Base-by-base conservation (phyloP, 2,113 vertebrate species). In the Bothrops jararaca region DNA sequence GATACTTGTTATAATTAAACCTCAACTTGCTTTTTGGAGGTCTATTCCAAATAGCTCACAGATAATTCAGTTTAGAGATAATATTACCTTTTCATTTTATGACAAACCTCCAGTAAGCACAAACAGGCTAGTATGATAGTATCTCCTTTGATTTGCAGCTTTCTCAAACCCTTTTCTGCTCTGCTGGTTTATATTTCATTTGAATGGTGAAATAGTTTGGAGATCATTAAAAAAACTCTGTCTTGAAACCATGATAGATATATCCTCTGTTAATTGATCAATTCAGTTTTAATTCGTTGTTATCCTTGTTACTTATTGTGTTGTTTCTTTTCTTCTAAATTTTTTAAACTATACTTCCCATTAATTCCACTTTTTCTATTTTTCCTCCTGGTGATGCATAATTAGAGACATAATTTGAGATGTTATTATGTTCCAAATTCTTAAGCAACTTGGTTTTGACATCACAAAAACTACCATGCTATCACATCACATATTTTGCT, bases 181-280 rank as follows among this genome's bases (percentile, higher is more conserved):
- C 93, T 96, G 93, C 95, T 93, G 94, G 94, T 89, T 95, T 94
- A 96, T 95, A 93, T 97, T 97, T 97, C 94, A 96, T 96, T 97
- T 97, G 97, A 97, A 97, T 94, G 96, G 95, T 95, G 96, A 96
- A 97, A 94, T 96, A 97, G 95, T 96, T 96, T 97, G 94, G 94
- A 97, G 96, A 96, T 96, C 94, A 97, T 97, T 97, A 96, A 97
- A 97, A 95, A 96, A 96, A 95, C 94, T 92, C 92, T 97, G 96
- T 95, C 94, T 95, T 95, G 95, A 95, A 95, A 96, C 95, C 96
- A 60, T 97, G 95, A 97, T 95, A 96, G 26, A 64, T 64, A 64
- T 64, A 64, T 11, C 95, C 94, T 93, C 92, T 93, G 93, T 94
- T 96, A 96, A 96, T 96, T 94, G 56, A 97, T 96, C 95, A 96